Percentiles rank a stretch among this genome's conserved stretches.
Evolutionary conservation across 2,888 invertebrate species (phyloP).

Genomic region (Athalia circularis): DNA sequence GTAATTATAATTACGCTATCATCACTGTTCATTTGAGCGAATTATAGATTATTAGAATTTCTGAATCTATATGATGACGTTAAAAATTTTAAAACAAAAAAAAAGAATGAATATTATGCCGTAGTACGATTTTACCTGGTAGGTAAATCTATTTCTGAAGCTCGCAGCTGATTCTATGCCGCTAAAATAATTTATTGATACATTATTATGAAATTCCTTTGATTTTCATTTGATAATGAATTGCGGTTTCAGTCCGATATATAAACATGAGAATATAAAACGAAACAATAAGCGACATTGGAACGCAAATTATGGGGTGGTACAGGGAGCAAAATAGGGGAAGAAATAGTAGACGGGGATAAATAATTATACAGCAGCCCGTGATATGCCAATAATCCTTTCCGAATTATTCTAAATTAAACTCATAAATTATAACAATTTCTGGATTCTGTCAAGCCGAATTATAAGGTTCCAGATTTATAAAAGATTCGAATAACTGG

Average conservation of each 20-base stretch:
- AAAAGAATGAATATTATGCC: too few relatives aligned
- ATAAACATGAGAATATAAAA: slow-evolving; percentile 15
- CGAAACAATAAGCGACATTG: neutral
- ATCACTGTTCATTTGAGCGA: too few relatives aligned
- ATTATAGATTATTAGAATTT: too few relatives aligned
- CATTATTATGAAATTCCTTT: slow-evolving; percentile 2
- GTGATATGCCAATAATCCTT: slow-evolving; percentile 22
- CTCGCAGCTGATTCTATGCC: neutral
- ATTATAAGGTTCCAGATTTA: neutral
- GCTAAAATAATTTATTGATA: neutral
- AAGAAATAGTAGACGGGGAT: slow-evolving; percentile 3
- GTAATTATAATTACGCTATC: too few relatives aligned
- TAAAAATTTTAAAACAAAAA: neutral
- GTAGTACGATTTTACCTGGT: neutral
- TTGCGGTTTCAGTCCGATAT: neutral
- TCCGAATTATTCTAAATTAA: slow-evolving; percentile 27
- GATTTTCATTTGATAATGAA: neutral
- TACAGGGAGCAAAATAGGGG: neutral
- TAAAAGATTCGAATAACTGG: slow-evolving; percentile 11
- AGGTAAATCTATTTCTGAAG: slow-evolving; percentile 1
- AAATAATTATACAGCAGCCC: slow-evolving; percentile 23
- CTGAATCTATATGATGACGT: too few relatives aligned
- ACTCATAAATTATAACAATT: slow-evolving; percentile 26
- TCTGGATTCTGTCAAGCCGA: slow-evolving; percentile 14
- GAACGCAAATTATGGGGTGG: slow-evolving; percentile 17